Percentiles rank a stretch among this genome's conserved stretches.
phyloP scores from a whole-genome alignment of 2,797 vertebrate genomes.

The Meriones psammophilus region DNA sequence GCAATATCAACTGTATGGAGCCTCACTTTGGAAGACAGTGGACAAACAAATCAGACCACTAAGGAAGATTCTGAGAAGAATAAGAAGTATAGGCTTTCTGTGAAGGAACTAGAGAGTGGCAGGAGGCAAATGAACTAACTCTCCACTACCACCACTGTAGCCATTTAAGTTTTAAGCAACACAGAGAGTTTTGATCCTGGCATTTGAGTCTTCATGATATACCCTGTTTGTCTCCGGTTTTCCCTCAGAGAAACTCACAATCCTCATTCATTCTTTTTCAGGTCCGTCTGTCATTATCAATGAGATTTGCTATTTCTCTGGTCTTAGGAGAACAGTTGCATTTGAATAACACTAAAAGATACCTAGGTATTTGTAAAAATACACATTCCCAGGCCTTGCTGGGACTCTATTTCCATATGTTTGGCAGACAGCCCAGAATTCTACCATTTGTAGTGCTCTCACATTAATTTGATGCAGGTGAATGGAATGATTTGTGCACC shows the following conservation, averaged over 20 bases:
- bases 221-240: not conserved
- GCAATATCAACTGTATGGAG: not conserved
- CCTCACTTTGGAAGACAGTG: not conserved
- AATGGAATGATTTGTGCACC: conserved; percentile 65
- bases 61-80: not conserved
- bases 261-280: not conserved
- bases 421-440: conserved; percentile 12
- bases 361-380: not conserved
- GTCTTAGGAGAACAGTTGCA: not conserved
- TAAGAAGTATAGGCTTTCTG: not conserved
- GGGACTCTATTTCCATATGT: not conserved
- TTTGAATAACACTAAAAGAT: conserved; percentile 41
- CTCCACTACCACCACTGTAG: not conserved
- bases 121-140: not conserved
- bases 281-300: not conserved
- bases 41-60: not conserved
- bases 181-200: not conserved
- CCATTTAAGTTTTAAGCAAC: not conserved
- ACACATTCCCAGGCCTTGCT: not conserved
- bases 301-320: not conserved
- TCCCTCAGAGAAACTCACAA: not conserved
- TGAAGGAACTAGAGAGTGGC: not conserved
- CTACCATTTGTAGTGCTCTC: not conserved
- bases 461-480: conserved; percentile 20
- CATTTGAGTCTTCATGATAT: not conserved